Evolutionary conservation across 37 sponge, comb jelly and placozoan genomes (phyloP), one percentile per base, ranked within the genome.

Genomic region (Oscarella lobularis): DNA sequence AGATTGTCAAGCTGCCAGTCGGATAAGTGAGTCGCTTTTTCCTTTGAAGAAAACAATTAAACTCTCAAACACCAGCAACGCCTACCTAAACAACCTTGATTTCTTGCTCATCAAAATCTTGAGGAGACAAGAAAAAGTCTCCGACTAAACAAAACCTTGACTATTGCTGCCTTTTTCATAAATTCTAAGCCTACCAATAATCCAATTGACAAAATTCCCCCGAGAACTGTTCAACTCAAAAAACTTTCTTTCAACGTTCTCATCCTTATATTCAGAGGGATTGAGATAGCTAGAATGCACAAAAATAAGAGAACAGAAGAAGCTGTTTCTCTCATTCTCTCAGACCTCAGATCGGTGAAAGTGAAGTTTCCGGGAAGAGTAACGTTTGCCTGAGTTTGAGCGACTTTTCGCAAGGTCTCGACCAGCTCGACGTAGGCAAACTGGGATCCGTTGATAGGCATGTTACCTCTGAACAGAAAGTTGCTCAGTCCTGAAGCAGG

Each of bases 401-500:
- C 73, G 30, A 77, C 75, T 2, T 39, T 2, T 31, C 41, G 35
- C 83, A 92, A 84, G 35, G 76, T 40, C 0, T 67, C 27, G 2
- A 85, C 54, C 33, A 92, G 76, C 35, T 75, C 37, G 2, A 72
- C 40, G 81, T 88, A 88, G 33, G 81, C 89, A 81, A 92, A 92
- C 33, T 66, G 60, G 0, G 81, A 80, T 39, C 83, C 77, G 2
- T 83, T 66, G 33, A 78, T 81, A 4, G 93, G 93, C 89, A 88
- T 85, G 82, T 92, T 92, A 37, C 93, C 93, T 37, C 93, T 75
- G 84, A 92, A 92, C 34, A 92, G 75, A 38, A 85, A 88, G 86
- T 88, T 92, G 69, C 29, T 82, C 70, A 68, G 54, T 27, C 37
- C n/a, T 31, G 83, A 82, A 29, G 3, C n/a, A 35, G n/a, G n/a